Base-by-base conservation (phyloP, 2,797 vertebrate species). In the Anolis apletophallus region DNA sequence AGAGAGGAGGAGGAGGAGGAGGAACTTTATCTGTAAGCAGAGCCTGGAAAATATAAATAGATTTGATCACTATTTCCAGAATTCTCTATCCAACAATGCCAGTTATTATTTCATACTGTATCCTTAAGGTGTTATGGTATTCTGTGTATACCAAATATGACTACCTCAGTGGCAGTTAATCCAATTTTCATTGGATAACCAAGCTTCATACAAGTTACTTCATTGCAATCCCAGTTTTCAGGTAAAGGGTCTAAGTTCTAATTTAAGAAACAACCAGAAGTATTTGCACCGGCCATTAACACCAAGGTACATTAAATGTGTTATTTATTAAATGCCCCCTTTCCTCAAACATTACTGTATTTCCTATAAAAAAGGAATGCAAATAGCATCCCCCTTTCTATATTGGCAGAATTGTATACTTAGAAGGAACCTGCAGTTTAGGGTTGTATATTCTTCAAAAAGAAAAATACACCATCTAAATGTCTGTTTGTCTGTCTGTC, bases 131-230 rank as follows among this genome's bases (percentile, higher is more conserved):
- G 67, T n/a, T 23, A n/a, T n/a, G 32, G n/a, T 14, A 11, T n/a
- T 68, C n/a, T 71, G 14, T 4, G 23, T 50, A 12, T 26, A 76
- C 46, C 29, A n/a, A n/a, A 76, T 76, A n/a, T 76, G 29, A 6
- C 23, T 76, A 23, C 17, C 29, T 14, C 29, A 32, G 26, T 17
- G 26, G 69, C n/a, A 54, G 29, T 54, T 57, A 11, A 78, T 92
- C 91, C 90, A 34, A 88, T 85, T 61, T 93, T 91, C 77, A 88
- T 21, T 85, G 29, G 7, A 88, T 90, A 78, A 90, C 17, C 6
- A 89, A 84, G 75, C 0, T 0, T 23, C 4, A 52, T 57, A 77
- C 3, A 54, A 76, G 50, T 32, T 3, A 5, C 72, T 11, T 74
- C 52, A 23, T 6, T 0, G 1, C 26, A 0, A 0, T 11, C 3